Conservation (phyloP, 2,888 invertebrate genomes). For the Laothoe populi region DNA sequence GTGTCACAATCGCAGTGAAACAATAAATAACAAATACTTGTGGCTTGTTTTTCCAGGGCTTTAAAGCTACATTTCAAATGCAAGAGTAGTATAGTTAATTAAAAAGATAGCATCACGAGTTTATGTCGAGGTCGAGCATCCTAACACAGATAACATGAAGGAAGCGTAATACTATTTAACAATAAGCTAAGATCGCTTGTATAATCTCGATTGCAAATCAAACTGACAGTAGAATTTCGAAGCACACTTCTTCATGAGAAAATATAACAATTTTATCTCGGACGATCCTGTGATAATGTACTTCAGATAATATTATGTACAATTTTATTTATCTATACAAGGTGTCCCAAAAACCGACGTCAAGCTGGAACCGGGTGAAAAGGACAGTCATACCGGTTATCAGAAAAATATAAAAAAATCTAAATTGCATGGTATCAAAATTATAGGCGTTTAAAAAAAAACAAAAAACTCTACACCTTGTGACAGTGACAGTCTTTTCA, state of each 20-base stretch:
- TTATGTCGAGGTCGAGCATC: constrained; percentile 10
- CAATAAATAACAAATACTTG: not conserved
- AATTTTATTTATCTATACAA: too few species aligned
- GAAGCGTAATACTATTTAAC: constrained; percentile 11
- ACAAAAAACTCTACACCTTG: too few species aligned
- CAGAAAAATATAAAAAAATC: too few species aligned
- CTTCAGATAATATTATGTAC: too few species aligned
- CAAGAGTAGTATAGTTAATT: constrained; percentile 19
- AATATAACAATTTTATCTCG: too few species aligned
- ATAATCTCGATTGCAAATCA: constrained; percentile 25
- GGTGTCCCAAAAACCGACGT: too few species aligned
- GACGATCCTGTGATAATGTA: too few species aligned
- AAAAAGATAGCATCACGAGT: constrained; percentile 17
- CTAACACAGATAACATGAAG: not conserved
- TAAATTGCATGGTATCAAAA: too few species aligned
- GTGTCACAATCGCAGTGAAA: not conserved
- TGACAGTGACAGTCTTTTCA: too few species aligned
- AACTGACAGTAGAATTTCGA: not conserved
- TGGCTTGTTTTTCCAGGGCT: not conserved
- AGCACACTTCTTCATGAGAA: not conserved
- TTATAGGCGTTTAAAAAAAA: too few species aligned
- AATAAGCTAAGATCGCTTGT: constrained; percentile 21
- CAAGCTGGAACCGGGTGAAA: too few species aligned
- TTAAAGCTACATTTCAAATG: constrained; percentile 25
- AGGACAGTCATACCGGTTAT: too few species aligned